Evolutionary conservation across 2,797 vertebrate genomes (phyloP), one percentile per base, ranked within the genome.

Genomic region (Serranus cabrilla): DNA sequence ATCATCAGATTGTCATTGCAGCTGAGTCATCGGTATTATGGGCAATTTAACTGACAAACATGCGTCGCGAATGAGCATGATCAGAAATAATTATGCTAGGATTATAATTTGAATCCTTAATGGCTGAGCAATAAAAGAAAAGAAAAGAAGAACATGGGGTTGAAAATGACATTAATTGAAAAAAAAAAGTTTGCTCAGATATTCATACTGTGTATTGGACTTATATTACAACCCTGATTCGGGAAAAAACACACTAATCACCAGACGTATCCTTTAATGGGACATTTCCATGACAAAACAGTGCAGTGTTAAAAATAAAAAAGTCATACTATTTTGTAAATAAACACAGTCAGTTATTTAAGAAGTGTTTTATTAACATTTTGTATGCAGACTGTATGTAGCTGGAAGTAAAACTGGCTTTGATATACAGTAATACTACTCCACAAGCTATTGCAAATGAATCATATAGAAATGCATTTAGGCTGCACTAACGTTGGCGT

Each of bases 1-100:
- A 1, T 68, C 18, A 68, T 8, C 37, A 10, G 59, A 51, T 34
- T 17, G 13, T 68, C 18, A 47, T 17, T 56, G 57, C 27, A 73
- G 60, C 50, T n/a, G 67, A 61, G 21, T 69, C 62, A 54, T 18
- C 18, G 14, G 23, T 47, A 43, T 77, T 46, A 58, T 49, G 31
- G 55, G 18, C 14, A 78, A 63, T 76, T 72, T 69, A 67, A 23
- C 67, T 68, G 78, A 76, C 43, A 72, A 75, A 76, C 49, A 79
- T 18, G 14, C 31, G 47, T 25, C 16, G 25, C 0, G 0, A 76
- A 62, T 25, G 25, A 57, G 40, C 50, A 69, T 1, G 10, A 37
- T 56, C 45, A 39, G 25, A 46, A 81, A 37, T 78, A 74, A 75
- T 75, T 64, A 55, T 47, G 17, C 49, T 63, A 2, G 21, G 39